Evolutionary conservation across 2,888 invertebrate genomes (phyloP), one percentile per base, ranked within the genome.

Genomic region (Isoperla grammatica): DNA sequence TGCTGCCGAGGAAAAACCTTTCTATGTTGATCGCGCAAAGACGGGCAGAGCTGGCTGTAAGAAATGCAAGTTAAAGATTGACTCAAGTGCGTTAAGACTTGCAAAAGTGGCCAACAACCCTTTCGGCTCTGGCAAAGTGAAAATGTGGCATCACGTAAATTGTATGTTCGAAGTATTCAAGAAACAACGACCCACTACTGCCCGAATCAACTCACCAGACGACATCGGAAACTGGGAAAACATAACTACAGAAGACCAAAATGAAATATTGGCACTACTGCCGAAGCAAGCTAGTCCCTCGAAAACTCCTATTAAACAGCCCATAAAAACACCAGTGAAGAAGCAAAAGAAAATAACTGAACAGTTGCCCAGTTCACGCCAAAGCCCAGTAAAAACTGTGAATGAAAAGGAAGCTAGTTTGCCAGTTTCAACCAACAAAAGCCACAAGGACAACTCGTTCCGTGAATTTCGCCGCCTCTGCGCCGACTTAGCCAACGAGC

Each of bases 41-140:
- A 80, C 84, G 11, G 88, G 88, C 0, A 79, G 88, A 54, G 88
- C 94, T 1, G 82, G 83, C 12, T 95, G 95, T 71, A 93, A 93
- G 73, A 90, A 87, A 69, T 95, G 94, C 73, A 94, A 93, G 76
- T 77, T 81, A 61, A 86, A 86, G 69, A 87, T 91, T 68, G 81
- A 82, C 1, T 81, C 84, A 69, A 89, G 86, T 19, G 79, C 82
- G 61, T 69, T 92, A 46, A 79, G 94, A 60, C 76, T 94, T 48
- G 93, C 88, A 0, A 93, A 92, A 73, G 65, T 90, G 15, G 81
- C 84, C 3, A 75, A 86, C 1, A 94, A 90, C 74, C 90, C 90
- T 0, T 93, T 90, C 70, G 83, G 80, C 12, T 79, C 79, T 9
- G 83, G 81, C 37, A 68, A 84, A 68, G 90, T 94, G 90, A 94